Evolutionary conservation across 2,888 invertebrate species (phyloP).

Genomic region (Melangyna quadrimaculata): DNA sequence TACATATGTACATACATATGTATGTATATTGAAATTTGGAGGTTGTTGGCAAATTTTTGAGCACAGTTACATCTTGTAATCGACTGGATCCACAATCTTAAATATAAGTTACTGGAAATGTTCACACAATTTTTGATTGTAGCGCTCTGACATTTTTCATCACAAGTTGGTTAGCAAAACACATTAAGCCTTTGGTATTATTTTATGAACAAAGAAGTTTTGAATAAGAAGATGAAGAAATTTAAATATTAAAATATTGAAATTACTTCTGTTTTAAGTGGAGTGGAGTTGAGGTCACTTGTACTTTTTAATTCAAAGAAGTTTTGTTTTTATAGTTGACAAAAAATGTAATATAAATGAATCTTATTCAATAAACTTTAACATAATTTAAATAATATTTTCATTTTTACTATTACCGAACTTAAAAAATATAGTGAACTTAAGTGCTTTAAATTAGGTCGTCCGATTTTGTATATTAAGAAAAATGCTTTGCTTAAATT

Average conservation of each 20-base stretch:
- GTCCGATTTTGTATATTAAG: constrained; percentile 52
- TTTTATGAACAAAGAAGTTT: not conserved
- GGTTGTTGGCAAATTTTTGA: too few species aligned
- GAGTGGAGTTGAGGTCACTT: too few species aligned
- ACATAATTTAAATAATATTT: not conserved
- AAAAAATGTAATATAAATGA: not conserved
- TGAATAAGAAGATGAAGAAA: too few species aligned
- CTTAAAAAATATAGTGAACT: constrained; percentile 32
- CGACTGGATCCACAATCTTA: not conserved
- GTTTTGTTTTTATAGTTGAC: too few species aligned
- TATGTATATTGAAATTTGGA: too few species aligned
- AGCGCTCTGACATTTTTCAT: not conserved
- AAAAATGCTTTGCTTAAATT: constrained; percentile 57
- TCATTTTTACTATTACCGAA: not conserved
- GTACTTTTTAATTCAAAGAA: too few species aligned
- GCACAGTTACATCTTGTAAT: not conserved
- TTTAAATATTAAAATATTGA: too few species aligned
- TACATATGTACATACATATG: too few species aligned
- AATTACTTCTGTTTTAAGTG: too few species aligned
- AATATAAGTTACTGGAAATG: not conserved
- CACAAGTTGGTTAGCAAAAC: not conserved
- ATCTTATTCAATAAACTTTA: not conserved
- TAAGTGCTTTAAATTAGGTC: constrained; percentile 68
- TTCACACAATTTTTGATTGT: not conserved
- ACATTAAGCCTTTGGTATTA: not conserved